These are phyloP conservation scores for Saguinus midas DNA, from an alignment of 2,113 vertebrate genomes.

Conservation along the genomic window DNA sequence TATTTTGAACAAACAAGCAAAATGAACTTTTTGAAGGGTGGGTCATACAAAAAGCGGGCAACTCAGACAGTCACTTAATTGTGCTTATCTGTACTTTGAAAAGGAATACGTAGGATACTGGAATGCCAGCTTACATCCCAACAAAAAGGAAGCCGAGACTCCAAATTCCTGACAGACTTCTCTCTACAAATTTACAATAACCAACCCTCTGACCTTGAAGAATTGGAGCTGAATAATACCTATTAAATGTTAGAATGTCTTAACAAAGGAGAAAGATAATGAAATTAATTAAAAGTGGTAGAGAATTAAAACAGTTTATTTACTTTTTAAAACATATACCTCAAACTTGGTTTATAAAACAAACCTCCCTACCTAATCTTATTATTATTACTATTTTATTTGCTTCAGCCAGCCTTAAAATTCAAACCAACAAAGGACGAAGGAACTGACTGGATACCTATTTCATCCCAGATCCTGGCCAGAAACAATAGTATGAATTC, in stretches of 20 bases:
- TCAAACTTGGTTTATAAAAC: constrained; percentile 29
- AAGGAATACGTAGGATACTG: not conserved
- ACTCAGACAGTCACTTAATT: not conserved
- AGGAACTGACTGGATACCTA: not conserved
- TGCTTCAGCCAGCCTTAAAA: constrained; percentile 15
- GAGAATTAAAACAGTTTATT: not conserved
- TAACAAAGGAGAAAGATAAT: constrained; percentile 22
- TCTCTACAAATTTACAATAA: not conserved
- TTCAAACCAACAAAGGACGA: not conserved
- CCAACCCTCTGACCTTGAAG: constrained; percentile 8
- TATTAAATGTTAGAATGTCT: constrained; percentile 26
- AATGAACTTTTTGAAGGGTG: not conserved
- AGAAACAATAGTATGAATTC: not conserved
- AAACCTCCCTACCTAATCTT: not conserved
- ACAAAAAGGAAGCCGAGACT: not conserved
- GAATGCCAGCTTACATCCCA: not conserved
- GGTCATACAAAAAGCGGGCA: not conserved
- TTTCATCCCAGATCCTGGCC: not conserved
- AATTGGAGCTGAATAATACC: not conserved
- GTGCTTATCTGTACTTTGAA: not conserved
- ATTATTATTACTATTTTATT: not conserved
- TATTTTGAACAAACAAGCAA: constrained; percentile 45
- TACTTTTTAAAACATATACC: not conserved
- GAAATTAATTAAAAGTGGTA: not conserved
- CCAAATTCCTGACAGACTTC: not conserved